Conservation (phyloP, 1,140 invertebrate species). For the Drosophila bocki region DNA sequence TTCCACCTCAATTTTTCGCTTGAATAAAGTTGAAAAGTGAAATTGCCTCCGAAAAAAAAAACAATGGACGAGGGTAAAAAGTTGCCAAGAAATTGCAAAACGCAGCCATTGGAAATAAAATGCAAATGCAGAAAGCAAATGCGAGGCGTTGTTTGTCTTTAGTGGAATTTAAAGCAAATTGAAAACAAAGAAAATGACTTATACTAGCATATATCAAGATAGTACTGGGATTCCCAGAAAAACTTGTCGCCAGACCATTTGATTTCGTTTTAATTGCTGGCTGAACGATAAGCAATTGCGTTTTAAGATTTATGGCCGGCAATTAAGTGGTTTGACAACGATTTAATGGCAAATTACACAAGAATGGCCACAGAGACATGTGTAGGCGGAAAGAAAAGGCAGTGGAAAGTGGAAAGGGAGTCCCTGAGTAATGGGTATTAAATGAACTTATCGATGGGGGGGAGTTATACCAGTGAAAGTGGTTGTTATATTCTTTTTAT, state of each 20-base stretch:
- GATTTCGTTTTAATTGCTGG: constrained; percentile 70
- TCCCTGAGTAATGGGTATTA: constrained; percentile 36
- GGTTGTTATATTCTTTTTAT: neutral
- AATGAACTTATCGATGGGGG: constrained; percentile 37
- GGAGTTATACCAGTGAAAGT: constrained; percentile 3
- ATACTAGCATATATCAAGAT: constrained; percentile 53
- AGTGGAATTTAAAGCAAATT: constrained; percentile 44
- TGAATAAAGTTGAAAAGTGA: constrained; percentile 77
- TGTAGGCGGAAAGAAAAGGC: constrained; percentile 29
- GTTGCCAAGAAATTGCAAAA: constrained; percentile 67
- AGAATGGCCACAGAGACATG: constrained; percentile 40
- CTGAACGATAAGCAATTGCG: constrained; percentile 56
- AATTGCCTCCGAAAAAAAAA: constrained; percentile 38
- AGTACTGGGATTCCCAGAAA: constrained; percentile 9
- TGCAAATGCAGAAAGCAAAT: constrained; percentile 58
- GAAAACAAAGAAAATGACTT: constrained; percentile 26
- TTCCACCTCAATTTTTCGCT: constrained; percentile 68
- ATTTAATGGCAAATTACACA: constrained; percentile 60
- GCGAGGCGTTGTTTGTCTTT: constrained; percentile 27
- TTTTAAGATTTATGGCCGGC: constrained; percentile 60
- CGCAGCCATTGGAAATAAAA: constrained; percentile 72
- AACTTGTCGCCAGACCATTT: constrained; percentile 57
- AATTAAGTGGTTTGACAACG: constrained; percentile 59
- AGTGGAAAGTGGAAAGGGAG: neutral
- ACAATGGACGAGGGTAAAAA: constrained; percentile 31